A percentile compares a stretch with the other conserved stretches of the same genome.
Conservation (phyloP, 2,797 vertebrate genomes). For the Peromyscus aztecus region DNA sequence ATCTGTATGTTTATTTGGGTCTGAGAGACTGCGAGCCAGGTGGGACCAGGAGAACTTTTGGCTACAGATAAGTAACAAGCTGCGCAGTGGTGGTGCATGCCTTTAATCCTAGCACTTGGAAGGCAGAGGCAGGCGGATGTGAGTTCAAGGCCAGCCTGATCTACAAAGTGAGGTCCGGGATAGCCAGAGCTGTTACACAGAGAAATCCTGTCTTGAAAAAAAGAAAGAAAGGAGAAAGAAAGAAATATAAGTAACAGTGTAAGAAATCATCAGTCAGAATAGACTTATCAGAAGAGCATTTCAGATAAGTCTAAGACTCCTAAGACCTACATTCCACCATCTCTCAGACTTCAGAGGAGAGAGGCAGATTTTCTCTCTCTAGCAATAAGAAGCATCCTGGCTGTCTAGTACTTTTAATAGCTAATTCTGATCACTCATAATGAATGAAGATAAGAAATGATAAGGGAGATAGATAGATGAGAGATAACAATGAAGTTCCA, state of each 20-base stretch:
- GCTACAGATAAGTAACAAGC: too few relatives aligned
- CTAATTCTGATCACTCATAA: neutral
- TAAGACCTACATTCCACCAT: neutral
- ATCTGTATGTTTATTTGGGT: too few relatives aligned
- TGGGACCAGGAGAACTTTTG: too few relatives aligned
- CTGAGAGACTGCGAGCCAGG: too few relatives aligned
- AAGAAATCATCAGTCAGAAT: neutral
- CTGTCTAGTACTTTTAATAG: neutral
- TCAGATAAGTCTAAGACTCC: neutral
- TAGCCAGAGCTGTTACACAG: too few relatives aligned
- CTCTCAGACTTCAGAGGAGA: slow-evolving; percentile 5
- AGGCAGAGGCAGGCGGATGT: too few relatives aligned
- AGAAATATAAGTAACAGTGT: neutral
- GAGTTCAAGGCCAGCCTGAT: too few relatives aligned
- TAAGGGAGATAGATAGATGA: neutral
- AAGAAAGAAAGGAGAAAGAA: neutral
- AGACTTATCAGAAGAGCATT: neutral
- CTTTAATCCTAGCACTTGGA: too few relatives aligned
- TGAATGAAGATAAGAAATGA: slow-evolving; percentile 8
- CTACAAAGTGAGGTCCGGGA: too few relatives aligned
- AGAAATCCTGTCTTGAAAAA: neutral
- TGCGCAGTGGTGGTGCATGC: too few relatives aligned
- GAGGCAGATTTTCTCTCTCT: neutral
- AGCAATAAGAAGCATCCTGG: neutral
- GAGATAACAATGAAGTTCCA: neutral